These are phyloP conservation scores for Augiades crinisus DNA, from an alignment of 2,888 invertebrate genomes.

Conservation along the genomic window DNA sequence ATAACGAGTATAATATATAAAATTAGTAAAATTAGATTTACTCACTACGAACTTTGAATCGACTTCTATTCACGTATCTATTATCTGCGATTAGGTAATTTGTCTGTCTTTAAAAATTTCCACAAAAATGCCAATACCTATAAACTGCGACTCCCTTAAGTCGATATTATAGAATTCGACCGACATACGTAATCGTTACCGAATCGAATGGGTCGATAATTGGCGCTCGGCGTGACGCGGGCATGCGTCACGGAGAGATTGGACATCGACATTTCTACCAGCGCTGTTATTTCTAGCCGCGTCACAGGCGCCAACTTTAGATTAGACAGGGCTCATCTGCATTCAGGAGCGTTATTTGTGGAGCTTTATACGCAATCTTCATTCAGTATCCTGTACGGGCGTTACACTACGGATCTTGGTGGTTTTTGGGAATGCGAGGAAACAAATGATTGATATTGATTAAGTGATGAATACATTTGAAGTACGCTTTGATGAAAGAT, in stretches of 20 bases:
- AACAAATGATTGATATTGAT: too few relatives aligned
- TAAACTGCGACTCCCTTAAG: too few relatives aligned
- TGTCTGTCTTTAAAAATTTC: too few relatives aligned
- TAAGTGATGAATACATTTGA: too few relatives aligned
- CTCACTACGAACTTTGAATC: too few relatives aligned
- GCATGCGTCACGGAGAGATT: constrained; percentile 55
- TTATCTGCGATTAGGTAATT: too few relatives aligned
- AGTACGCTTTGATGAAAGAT: too few relatives aligned
- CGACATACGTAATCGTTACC: constrained; percentile 12
- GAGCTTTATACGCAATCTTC: constrained; percentile 57
- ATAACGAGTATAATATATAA: too few relatives aligned
- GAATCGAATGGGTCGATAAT: constrained; percentile 9
- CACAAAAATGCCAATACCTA: too few relatives aligned
- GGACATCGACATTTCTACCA: constrained; percentile 65
- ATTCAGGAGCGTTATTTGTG: constrained; percentile 65
- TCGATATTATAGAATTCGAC: neutral
- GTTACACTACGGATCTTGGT: too few relatives aligned
- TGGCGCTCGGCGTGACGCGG: constrained; percentile 35
- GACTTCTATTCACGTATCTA: too few relatives aligned
- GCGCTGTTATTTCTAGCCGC: constrained; percentile 68
- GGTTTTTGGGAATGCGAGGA: neutral
- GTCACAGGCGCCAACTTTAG: constrained; percentile 66
- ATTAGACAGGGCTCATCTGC: constrained; percentile 69
- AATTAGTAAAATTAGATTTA: too few relatives aligned
- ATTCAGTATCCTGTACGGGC: constrained; percentile 55